A percentile compares a stretch with the other conserved stretches of the same genome.
These are phyloP conservation scores for Tipula helvola DNA, from an alignment of 2,888 invertebrate species.

Conservation along the genomic window DNA sequence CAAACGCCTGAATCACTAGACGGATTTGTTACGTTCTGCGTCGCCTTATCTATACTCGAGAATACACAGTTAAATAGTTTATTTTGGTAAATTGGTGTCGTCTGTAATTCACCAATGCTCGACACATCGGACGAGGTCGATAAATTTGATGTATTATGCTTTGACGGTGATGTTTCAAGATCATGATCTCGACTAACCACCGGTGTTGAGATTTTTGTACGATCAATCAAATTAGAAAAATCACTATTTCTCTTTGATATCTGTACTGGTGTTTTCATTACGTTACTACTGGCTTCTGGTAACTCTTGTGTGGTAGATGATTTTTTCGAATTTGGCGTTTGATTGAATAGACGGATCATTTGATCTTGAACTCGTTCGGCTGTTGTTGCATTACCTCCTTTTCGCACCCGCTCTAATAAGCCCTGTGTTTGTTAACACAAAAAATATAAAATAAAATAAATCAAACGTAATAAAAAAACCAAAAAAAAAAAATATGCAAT, in stretches of 20 bases:
- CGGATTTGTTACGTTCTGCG: constrained; percentile 7
- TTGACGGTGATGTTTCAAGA: neutral
- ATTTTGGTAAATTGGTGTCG: constrained; percentile 20
- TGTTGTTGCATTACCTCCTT: constrained; percentile 48
- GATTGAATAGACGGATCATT: constrained; percentile 34
- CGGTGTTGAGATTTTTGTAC: neutral
- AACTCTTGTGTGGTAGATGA: neutral
- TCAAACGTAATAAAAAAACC: neutral
- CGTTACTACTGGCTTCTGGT: neutral
- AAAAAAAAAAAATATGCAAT: neutral
- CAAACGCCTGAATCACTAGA: constrained; percentile 32
- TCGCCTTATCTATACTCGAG: constrained; percentile 25
- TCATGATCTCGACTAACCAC: neutral
- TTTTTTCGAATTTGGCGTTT: constrained; percentile 12
- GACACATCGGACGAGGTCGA: constrained; percentile 15
- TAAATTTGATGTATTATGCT: constrained; percentile 10
- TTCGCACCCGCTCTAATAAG: constrained; percentile 60
- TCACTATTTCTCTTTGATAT: neutral
- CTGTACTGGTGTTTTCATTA: neutral
- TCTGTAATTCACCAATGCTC: constrained; percentile 11
- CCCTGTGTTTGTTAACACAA: constrained; percentile 36
- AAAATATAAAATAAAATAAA: neutral
- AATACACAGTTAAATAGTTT: constrained; percentile 24
- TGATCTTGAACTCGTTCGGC: constrained; percentile 64
- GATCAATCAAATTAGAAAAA: neutral